A percentile compares a stretch with the other conserved stretches of the same genome.
phyloP scores from a whole-genome alignment of 2,113 vertebrate species.

The Clarias batrachus region DNA sequence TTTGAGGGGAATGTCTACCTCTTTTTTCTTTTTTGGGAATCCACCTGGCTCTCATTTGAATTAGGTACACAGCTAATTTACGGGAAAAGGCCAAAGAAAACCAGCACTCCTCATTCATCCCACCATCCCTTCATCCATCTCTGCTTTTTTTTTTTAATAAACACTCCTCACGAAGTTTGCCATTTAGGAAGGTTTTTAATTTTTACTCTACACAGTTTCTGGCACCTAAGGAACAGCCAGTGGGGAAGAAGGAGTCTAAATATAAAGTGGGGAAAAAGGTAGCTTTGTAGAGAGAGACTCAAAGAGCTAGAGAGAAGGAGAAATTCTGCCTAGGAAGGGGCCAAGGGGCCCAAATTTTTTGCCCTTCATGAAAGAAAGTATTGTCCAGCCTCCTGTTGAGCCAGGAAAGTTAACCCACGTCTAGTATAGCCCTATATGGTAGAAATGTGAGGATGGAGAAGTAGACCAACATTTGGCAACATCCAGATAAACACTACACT shows the following conservation, averaged over 20 bases:
- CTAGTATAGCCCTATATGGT: conserved; percentile 62
- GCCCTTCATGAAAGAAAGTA: conserved; percentile 75
- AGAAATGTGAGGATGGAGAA: conserved; percentile 21
- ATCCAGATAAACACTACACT: conserved; percentile 46
- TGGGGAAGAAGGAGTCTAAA: conserved; percentile 67
- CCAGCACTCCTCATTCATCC: conserved; percentile 61
- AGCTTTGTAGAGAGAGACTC: conserved; percentile 70
- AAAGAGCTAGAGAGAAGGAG: conserved; percentile 47
- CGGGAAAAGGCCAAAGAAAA: conserved; percentile 65
- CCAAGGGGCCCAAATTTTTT: conserved; percentile 65
- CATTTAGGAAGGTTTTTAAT: conserved; percentile 61
- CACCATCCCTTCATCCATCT: conserved; percentile 37
- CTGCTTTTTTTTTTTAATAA: conserved; percentile 55
- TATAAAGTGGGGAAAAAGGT: conserved; percentile 75
- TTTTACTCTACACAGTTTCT: conserved; percentile 54
- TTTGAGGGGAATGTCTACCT: background rate
- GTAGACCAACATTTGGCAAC: conserved; percentile 41
- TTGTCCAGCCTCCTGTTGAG: conserved; percentile 71
- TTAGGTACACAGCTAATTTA: conserved; percentile 69
- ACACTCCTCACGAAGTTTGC: conserved; percentile 60
- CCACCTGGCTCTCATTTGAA: conserved; percentile 68
- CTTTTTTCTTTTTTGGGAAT: conserved; percentile 63
- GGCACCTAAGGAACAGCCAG: conserved; percentile 56
- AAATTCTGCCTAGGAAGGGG: conserved; percentile 61
- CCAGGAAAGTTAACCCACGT: conserved; percentile 78